Base-by-base conservation (phyloP, 1,140 invertebrate genomes). In the Lasioglossum albipes region DNA sequence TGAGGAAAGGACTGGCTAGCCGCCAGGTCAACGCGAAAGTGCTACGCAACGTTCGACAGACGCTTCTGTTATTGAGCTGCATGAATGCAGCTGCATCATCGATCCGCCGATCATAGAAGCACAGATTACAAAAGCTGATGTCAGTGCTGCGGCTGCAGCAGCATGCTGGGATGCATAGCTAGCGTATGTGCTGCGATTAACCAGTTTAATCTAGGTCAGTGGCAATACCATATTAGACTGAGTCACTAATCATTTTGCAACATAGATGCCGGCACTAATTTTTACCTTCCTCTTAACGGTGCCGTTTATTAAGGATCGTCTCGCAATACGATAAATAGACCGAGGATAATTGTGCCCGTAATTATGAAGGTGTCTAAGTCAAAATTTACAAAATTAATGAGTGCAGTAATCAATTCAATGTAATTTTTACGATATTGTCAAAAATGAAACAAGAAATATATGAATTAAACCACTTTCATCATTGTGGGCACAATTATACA, bases 21-120 rank as follows among this genome's bases (percentile, higher is more conserved):
- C 65, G 79, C 84, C 84, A 82, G 75, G 72, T 79, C 75, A 79
- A 73, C 61, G 82, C 41, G 45, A 78, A 79, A 81, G 59, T 57
- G 31, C 61, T 61, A 74, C 70, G 61, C 66, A 79, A 80, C 79
- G 18, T 74, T 59, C 41, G 64, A 75, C 45, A 22, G 13, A 66
- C n/a, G 49, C 22, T 66, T 27, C 41, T 52, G 42, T 57, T 69
- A 78, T 78, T 31, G 31, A 36, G 12, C 16, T 12, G 20, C 42
- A 57, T 54, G 20, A n/a, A 52, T 66, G 73, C 73, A 69, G 27
- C 76, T 71, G 75, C 67, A 70, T 72, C 72, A 5, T 20, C n/a
- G 64, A 57, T 45, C 61, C 52, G 69, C 36, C 42, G 69, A 75
- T 79, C 72, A 22, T 45, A 59, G 52, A 12, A 49, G 20, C n/a